A percentile compares a stretch with the other conserved stretches of the same genome.
Evolutionary conservation across 2,888 invertebrate species (phyloP).

Genomic region (Drosophila mulleri): DNA sequence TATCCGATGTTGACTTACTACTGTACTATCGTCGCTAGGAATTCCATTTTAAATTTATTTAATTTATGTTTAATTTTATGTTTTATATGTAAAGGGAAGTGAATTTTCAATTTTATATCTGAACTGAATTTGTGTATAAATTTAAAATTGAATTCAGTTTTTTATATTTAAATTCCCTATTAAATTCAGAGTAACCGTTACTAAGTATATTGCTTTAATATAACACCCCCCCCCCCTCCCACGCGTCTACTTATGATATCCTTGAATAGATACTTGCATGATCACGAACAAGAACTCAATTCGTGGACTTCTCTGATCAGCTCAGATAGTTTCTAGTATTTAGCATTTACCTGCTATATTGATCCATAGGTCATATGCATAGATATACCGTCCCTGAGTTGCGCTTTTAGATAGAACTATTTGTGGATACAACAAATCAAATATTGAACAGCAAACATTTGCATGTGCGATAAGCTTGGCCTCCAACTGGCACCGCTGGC

Average conservation of each 20-base stretch:
- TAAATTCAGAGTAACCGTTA: no score
- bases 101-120: no score
- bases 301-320: neutral
- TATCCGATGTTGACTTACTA: neutral
- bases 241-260: no score
- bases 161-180: no score
- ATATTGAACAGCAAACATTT: constrained; percentile 52
- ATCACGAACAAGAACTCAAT: no score
- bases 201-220: no score
- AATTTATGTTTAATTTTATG: no score
- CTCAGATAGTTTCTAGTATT: neutral
- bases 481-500: constrained; percentile 16
- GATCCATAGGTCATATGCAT: neutral
- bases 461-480: constrained; percentile 49
- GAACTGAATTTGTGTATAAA: no score
- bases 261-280: neutral
- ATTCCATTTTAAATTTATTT: no score
- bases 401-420: constrained; percentile 27
- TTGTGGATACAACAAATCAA: constrained; percentile 36
- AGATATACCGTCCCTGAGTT: neutral
- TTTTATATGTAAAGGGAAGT: no score
- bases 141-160: no score
- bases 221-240: no score
- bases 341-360: neutral
- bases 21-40: neutral